Evolutionary conservation across 2,113 vertebrate species (phyloP).

Genomic region (Rhinolophus sinicus): DNA sequence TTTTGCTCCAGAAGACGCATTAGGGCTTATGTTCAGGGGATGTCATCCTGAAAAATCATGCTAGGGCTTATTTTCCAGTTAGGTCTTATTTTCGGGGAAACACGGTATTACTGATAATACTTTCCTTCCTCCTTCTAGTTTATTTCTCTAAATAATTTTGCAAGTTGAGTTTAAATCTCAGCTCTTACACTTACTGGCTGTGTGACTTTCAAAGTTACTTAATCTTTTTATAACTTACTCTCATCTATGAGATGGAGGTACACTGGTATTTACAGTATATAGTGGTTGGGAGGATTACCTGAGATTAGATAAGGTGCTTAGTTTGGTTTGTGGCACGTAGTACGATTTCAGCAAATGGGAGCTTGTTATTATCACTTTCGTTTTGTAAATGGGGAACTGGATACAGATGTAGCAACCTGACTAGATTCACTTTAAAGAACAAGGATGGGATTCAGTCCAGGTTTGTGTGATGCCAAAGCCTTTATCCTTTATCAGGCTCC

Average conservation of each 20-base stretch:
- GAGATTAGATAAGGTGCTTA: conserved; percentile 21
- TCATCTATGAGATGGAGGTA: conserved; percentile 3
- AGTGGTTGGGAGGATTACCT: conserved; percentile 44
- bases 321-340: neutral
- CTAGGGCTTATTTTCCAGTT: too few species aligned
- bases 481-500: conserved; percentile 34
- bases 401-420: conserved; percentile 25
- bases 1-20: too few species aligned
- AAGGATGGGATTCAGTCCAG: conserved; percentile 33
- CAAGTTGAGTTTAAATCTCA: conserved; percentile 36
- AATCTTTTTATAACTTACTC: conserved; percentile 37
- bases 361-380: conserved; percentile 30
- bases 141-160: conserved; percentile 54
- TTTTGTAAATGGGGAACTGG: conserved; percentile 55
- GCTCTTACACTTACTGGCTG: neutral
- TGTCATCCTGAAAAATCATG: too few species aligned
- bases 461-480: conserved; percentile 34
- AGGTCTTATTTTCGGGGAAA: too few species aligned
- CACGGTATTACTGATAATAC: neutral
- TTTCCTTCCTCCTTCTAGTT: conserved; percentile 48
- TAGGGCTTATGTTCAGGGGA: too few species aligned
- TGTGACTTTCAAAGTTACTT: conserved; percentile 40
- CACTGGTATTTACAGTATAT: conserved; percentile 38
- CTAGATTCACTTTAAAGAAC: conserved; percentile 31
- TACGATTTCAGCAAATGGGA: conserved; percentile 4